These are phyloP conservation scores for Creontiades dilutus DNA, from an alignment of 2,888 invertebrate genomes.

Conservation along the genomic window DNA sequence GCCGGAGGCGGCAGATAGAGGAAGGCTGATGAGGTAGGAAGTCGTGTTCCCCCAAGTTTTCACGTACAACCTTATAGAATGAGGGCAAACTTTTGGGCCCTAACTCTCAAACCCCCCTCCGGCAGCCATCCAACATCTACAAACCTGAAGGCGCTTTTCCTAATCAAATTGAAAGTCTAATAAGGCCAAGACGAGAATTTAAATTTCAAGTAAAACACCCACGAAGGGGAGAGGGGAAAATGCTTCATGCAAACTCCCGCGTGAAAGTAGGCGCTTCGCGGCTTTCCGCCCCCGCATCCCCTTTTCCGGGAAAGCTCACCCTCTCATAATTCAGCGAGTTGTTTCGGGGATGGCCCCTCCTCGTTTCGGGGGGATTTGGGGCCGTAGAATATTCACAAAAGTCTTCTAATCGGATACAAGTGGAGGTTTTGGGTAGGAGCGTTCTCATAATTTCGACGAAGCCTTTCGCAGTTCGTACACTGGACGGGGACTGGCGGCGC, in stretches of 20 bases:
- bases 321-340: slow-evolving; percentile 33
- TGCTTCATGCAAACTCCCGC: not conserved
- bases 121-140: too few relatives aligned
- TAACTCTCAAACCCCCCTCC: not conserved
- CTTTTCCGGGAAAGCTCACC: not conserved
- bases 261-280: not conserved
- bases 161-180: slow-evolving; percentile 64
- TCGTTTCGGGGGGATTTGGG: not conserved
- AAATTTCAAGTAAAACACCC: slow-evolving; percentile 50
- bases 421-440: not conserved
- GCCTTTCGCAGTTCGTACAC: not conserved
- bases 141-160: slow-evolving; percentile 45
- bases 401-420: slow-evolving; percentile 59
- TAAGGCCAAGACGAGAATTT: slow-evolving; percentile 56
- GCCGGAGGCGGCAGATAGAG: not conserved
- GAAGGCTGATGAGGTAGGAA: not conserved
- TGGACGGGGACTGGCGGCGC: not conserved
- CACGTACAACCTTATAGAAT: not conserved
- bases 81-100: not conserved
- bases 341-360: not conserved
- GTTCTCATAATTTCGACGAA: not conserved
- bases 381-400: slow-evolving; percentile 55
- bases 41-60: slow-evolving; percentile 26
- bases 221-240: not conserved
- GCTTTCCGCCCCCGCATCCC: not conserved